Percentiles rank a stretch among this genome's conserved stretches.
phyloP scores from a whole-genome alignment of 2,113 vertebrate species.

The Panthera leo region DNA sequence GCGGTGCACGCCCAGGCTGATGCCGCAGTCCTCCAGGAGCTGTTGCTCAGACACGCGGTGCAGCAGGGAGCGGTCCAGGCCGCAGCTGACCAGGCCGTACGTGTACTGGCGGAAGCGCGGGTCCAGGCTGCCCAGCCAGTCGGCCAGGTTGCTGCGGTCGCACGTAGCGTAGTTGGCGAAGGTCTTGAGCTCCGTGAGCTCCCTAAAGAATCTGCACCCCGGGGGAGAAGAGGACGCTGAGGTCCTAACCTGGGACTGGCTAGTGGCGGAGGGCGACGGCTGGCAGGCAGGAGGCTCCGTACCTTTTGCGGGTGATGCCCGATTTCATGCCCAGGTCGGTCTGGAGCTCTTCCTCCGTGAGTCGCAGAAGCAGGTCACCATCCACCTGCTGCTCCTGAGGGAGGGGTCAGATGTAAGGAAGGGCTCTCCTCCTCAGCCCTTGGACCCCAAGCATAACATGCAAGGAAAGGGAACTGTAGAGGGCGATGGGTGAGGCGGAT shows the following conservation, averaged over 20 bases:
- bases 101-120: slow-evolving; percentile 97
- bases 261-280: background rate
- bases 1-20: slow-evolving; percentile 92
- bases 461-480: background rate
- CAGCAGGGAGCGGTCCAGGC: slow-evolving; percentile 91
- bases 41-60: slow-evolving; percentile 93
- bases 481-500: background rate
- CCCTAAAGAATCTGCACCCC: slow-evolving; percentile 91
- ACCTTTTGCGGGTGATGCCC: slow-evolving; percentile 93
- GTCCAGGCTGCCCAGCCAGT: slow-evolving; percentile 94
- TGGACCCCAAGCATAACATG: background rate
- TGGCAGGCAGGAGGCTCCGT: background rate
- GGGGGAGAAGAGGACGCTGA: background rate
- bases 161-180: slow-evolving; percentile 96
- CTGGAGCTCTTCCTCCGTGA: slow-evolving; percentile 92
- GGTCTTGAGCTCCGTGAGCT: slow-evolving; percentile 95
- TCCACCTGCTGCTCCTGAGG: slow-evolving; percentile 95
- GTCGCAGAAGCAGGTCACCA: slow-evolving; percentile 93
- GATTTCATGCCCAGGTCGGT: slow-evolving; percentile 92
- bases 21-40: slow-evolving; percentile 91
- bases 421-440: background rate
- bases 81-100: slow-evolving; percentile 92
- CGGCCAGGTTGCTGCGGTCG: slow-evolving; percentile 95
- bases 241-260: background rate
- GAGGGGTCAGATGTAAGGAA: background rate